Percentiles rank a stretch among this genome's conserved stretches.
Evolutionary conservation across 2,113 vertebrate genomes (phyloP).

Genomic region (Hystrix cristata): DNA sequence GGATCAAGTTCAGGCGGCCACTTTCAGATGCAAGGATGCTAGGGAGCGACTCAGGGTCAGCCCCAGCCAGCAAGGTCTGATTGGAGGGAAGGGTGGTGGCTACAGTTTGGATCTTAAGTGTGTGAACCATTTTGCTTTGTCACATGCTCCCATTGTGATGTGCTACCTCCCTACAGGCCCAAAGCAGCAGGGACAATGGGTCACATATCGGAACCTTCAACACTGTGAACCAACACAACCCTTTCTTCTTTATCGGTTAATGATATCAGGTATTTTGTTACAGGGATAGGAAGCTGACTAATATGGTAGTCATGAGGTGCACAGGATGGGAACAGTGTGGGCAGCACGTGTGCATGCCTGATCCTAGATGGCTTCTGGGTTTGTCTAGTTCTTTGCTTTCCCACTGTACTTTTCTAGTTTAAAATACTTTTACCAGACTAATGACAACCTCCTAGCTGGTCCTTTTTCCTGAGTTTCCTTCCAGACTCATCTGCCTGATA

Average conservation of each 20-base stretch:
- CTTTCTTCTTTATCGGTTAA: not conserved
- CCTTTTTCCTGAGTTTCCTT: not conserved
- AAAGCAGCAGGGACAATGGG: not conserved
- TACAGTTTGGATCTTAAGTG: not conserved
- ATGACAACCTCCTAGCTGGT: not conserved
- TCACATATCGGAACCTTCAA: not conserved
- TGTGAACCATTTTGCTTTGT: not conserved
- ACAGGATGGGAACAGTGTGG: not conserved
- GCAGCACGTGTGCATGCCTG: not conserved
- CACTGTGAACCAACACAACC: not conserved
- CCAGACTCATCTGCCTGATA: not conserved
- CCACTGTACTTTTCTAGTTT: not conserved
- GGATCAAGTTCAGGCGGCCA: not conserved
- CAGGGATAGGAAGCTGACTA: not conserved
- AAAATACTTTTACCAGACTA: not conserved
- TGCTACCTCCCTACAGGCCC: not conserved
- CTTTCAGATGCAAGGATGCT: not conserved
- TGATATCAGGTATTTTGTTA: not conserved
- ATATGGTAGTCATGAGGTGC: not conserved
- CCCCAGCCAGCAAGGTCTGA: not conserved
- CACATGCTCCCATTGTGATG: not conserved
- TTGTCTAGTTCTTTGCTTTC: not conserved
- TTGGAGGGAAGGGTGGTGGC: not conserved
- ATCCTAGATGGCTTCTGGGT: not conserved
- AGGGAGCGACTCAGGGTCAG: not conserved